A percentile compares a stretch with the other conserved stretches of the same genome.
Conservation (phyloP, 2,888 invertebrate genomes). For the Hypomecis punctinalis region DNA sequence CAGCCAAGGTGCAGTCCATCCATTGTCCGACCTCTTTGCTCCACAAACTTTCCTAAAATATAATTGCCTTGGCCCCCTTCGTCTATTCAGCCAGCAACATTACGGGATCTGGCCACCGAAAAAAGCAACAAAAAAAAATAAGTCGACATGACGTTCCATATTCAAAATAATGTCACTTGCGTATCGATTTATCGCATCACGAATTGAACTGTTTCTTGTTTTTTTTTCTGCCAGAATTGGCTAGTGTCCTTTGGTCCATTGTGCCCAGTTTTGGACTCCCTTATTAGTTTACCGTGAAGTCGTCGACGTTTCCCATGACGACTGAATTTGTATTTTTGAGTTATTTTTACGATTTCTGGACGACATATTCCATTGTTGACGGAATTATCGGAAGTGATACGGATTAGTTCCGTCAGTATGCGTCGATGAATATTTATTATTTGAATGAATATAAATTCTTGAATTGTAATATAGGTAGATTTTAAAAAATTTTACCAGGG, state of each 20-base stretch:
- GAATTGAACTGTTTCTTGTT: conserved; percentile 65
- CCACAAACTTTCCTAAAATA: conserved; percentile 70
- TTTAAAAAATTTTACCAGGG: background rate
- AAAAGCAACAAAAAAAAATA: conserved; percentile 60
- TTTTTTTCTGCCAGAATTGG: conserved; percentile 23
- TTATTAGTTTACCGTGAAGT: conserved; percentile 78
- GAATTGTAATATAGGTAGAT: conserved; percentile 15
- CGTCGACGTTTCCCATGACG: conserved; percentile 82
- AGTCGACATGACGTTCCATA: conserved; percentile 69
- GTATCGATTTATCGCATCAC: conserved; percentile 75
- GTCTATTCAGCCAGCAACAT: conserved; percentile 51
- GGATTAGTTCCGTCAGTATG: conserved; percentile 73
- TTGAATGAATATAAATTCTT: conserved; percentile 6
- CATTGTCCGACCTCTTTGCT: conserved; percentile 69
- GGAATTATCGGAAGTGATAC: conserved; percentile 69
- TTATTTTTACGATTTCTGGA: conserved; percentile 70
- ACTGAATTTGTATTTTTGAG: conserved; percentile 68
- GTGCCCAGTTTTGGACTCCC: conserved; percentile 51
- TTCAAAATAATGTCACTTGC: conserved; percentile 82
- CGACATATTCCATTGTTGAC: conserved; percentile 65
- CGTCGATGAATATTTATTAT: conserved; percentile 54
- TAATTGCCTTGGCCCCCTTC: conserved; percentile 80
- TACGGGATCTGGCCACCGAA: conserved; percentile 50
- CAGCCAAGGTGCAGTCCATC: conserved; percentile 66
- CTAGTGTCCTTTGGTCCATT: conserved; percentile 45